These are phyloP conservation scores for Cyanoderma ruficeps DNA, from an alignment of 2,113 vertebrate species.

Conservation along the genomic window DNA sequence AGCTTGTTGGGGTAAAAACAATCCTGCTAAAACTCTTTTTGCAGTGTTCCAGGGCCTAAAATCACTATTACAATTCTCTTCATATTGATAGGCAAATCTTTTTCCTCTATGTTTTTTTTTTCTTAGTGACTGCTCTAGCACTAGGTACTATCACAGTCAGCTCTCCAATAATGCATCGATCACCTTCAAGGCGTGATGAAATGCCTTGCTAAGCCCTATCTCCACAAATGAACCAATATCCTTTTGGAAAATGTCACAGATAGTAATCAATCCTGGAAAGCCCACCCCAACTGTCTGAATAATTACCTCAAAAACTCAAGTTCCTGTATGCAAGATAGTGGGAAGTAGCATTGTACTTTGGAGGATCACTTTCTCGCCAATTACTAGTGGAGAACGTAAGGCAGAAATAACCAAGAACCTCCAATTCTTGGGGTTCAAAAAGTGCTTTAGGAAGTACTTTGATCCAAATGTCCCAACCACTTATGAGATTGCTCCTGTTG, in stretches of 20 bases:
- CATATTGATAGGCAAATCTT: no score
- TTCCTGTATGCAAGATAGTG: neutral
- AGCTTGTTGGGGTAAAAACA: neutral
- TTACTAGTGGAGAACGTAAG: neutral
- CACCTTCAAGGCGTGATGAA: neutral
- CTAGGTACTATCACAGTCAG: neutral
- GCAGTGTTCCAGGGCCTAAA: neutral
- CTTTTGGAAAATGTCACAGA: neutral
- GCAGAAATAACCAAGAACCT: neutral
- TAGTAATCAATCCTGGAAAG: neutral
- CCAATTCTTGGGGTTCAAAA: neutral
- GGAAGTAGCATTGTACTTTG: neutral
- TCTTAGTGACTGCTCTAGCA: neutral
- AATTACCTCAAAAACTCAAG: neutral
- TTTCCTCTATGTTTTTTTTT: neutral
- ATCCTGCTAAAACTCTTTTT: neutral
- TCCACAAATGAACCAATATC: neutral
- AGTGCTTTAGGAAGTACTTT: neutral
- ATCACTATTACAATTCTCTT: neutral
- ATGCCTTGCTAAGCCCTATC: neutral
- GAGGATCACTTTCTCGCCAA: neutral
- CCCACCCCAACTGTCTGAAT: neutral
- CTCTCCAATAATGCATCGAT: neutral
- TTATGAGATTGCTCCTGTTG: no score
- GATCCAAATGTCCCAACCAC: neutral